A percentile compares a stretch with the other conserved stretches of the same genome.
phyloP scores from a whole-genome alignment of 2,113 vertebrate genomes.

The Rousettus leschenaultii region DNA sequence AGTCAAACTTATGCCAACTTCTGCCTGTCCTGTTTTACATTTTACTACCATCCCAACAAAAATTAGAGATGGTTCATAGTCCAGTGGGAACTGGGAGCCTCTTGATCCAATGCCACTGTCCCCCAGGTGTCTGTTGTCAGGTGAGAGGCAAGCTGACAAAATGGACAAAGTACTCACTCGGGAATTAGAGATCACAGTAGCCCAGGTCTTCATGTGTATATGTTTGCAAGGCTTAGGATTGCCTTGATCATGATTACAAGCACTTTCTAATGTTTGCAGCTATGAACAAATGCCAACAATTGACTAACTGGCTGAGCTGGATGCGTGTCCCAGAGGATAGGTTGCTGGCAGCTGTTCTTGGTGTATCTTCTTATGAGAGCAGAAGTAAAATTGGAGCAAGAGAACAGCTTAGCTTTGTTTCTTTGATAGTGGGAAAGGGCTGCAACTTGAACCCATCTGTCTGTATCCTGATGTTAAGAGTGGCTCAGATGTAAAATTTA shows the following conservation, averaged over 20 bases:
- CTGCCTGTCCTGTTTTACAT: background rate
- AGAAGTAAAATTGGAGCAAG: slow-evolving; percentile 52
- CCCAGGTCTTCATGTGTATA: background rate
- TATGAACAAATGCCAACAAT: slow-evolving; percentile 26
- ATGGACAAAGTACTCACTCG: background rate
- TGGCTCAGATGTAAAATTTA: slow-evolving; percentile 72
- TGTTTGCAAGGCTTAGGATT: background rate
- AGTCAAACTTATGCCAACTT: background rate
- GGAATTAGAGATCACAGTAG: background rate
- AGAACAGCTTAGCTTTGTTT: slow-evolving; percentile 60
- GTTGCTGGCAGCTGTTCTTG: slow-evolving; percentile 40
- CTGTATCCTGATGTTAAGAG: slow-evolving; percentile 57
- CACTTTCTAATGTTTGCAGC: slow-evolving; percentile 20
- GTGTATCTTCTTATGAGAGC: slow-evolving; percentile 48
- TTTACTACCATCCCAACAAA: background rate
- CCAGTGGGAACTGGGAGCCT: background rate
- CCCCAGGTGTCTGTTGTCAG: background rate
- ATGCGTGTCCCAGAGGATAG: background rate
- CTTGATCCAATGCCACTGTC: background rate
- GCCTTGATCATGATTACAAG: background rate
- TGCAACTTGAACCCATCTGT: slow-evolving; percentile 50
- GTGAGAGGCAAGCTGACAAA: background rate
- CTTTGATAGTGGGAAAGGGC: slow-evolving; percentile 19
- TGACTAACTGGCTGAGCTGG: slow-evolving; percentile 13
- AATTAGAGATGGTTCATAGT: background rate